Base-by-base conservation (phyloP, 2,888 invertebrate species). In the Ischnus inquisitorius region DNA sequence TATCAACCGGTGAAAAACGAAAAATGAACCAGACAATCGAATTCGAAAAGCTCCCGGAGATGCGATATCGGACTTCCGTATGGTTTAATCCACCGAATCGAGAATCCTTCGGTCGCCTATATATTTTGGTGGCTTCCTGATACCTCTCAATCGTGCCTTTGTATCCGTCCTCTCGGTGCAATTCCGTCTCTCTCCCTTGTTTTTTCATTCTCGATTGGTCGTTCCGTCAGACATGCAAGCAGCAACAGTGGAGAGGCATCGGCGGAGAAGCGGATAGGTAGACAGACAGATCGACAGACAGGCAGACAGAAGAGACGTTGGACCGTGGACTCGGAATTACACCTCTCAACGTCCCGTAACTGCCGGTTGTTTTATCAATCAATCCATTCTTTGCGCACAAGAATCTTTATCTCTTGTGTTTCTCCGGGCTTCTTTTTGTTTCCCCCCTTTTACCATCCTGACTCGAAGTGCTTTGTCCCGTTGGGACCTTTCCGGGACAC, bases 331-430 rank as follows among this genome's bases (percentile, higher is more conserved):
- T 65, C 65, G 64, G 43, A 79, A 75, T 68, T 79, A 79, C 79
- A 83, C 69, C 75, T 79, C 57, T 54, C 64, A 83, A 67, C 71
- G 65, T 64, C 54, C 54, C 46, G 48, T 57, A 75, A 69, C 57
- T 79, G 65, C 46, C 69, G 75, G 69, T 79, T 75, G 74, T 71
- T 83, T 76, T 79, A 79, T 71, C 83, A 83, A 79, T 83, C 83
- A 76, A 83, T 83, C 71, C 69, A 79, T 79, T 79, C 79, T 75
- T 75, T 51, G 57, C 43, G 71, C 51, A 51, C 79, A 64, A 48
- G 65, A 76, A 25, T 76, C 46, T 71, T 72, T 71, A 16, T 48
- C 71, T 46, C 16, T 79, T 69, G 19, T 16, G 57, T 25, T 34
- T 48, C 57, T 43, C 54, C 34, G 34, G n/a, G 54, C 48, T 41